Evolutionary conservation across 2,888 invertebrate species (phyloP), one percentile per base, ranked within the genome.

Genomic region (Sceliomorpha sp.): DNA sequence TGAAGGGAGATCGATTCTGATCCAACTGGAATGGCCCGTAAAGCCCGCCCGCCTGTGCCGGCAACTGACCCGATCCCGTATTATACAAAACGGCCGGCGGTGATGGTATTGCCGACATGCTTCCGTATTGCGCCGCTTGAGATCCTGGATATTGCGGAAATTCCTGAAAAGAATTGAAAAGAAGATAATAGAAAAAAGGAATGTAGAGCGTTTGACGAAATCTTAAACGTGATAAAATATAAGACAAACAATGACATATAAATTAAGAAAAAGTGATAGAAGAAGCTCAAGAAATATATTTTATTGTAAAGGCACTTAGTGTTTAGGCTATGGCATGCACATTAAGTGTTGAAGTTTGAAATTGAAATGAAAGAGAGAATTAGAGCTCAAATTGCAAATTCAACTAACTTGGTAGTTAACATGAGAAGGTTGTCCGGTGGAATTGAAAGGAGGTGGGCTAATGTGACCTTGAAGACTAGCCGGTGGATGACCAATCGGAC

Each of bases 61-160:
- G 92, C 78, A 94, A 88, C 78, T 91, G 92, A 37, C 92, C 92
- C 1, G 89, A 88, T 36, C 95, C 93, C 20, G 95, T 94, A 86
- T 95, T 95, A 82, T 94, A 95, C 63, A 95, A 89, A 51, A 96
- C 94, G 8, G 95, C 94, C 13, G 94, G 94, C 10, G 96, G 96
- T 50, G 96, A 96, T 24, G 96, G 96, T 70, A 96, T 95, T 17
- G 96, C 94, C 12, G 96, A 93, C 84, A 96, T 93, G 42, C 92
- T 92, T 50, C 94, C 94, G 79, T 94, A 96, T 62, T 94, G 94
- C 1, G 90, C 90, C 39, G 86, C 74, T 67, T 88, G 88, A 32
- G 87, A 84, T 17, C 87, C 86, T 9, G 86, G 84, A 70, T 88
- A 88, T 48, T 87, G 87, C 9, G 83, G 83, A 39, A 86, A 85